Evolutionary conservation across 2,113 vertebrate genomes (phyloP).

Genomic region (Ptilorrhoa leucosticta): DNA sequence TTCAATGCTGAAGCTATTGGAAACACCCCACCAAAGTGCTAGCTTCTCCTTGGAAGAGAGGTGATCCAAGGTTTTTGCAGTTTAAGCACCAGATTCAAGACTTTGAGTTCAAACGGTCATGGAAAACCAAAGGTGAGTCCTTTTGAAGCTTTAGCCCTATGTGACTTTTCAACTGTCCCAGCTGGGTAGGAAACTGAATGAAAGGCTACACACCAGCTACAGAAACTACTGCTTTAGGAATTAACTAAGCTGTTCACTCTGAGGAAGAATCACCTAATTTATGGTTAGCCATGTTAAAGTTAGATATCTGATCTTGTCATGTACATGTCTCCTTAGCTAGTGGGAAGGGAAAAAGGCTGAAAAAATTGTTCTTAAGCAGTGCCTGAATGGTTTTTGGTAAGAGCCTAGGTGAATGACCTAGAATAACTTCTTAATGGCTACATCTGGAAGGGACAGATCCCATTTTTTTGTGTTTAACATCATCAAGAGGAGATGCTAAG

Average conservation of each 20-base stretch:
- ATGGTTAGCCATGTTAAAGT: background rate
- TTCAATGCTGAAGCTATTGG: background rate
- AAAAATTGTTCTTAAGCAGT: background rate
- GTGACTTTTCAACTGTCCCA: background rate
- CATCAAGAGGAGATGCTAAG: background rate
- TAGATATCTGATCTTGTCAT: background rate
- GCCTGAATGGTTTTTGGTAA: background rate
- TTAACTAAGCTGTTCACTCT: background rate
- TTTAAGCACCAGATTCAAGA: background rate
- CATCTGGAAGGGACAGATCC: background rate
- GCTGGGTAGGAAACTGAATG: background rate
- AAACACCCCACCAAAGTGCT: background rate
- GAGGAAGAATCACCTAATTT: background rate
- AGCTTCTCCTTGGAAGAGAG: background rate
- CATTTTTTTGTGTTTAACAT: background rate
- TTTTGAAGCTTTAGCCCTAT: background rate
- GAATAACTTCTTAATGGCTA: background rate
- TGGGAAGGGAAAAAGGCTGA: background rate
- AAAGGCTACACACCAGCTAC: background rate
- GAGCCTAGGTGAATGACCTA: background rate
- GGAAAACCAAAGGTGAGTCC: background rate
- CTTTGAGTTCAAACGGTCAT: background rate
- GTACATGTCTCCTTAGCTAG: background rate
- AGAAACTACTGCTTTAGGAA: background rate
- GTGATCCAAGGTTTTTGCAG: background rate